Conservation (phyloP, 92 coral and sea anemone genomes). For the Bergia sp. region DNA sequence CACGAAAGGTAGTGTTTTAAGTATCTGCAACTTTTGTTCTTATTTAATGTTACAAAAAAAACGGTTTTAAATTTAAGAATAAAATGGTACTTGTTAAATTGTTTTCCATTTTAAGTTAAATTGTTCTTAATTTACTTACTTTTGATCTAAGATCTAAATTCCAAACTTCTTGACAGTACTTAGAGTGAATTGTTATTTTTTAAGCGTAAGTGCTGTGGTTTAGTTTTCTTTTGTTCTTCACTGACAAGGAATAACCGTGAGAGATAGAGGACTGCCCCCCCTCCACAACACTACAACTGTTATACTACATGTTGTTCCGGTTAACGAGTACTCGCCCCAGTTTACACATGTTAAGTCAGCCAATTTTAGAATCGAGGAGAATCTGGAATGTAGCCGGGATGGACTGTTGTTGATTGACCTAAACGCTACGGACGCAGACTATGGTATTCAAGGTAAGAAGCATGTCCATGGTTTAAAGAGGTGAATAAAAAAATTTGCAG, state of each 20-base stretch:
- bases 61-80: too few species aligned
- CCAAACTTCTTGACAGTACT: background rate
- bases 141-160: too few species aligned
- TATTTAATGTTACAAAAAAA: background rate
- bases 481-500: too few species aligned
- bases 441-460: conserved; percentile 71
- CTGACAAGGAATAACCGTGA: conserved; percentile 64
- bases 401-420: conserved; percentile 63
- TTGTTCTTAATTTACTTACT: background rate
- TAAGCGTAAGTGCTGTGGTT: too few species aligned
- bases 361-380: conserved; percentile 54
- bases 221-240: background rate
- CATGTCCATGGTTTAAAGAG: too few species aligned
- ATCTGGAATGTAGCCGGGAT: conserved; percentile 20
- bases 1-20: background rate
- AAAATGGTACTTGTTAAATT: background rate
- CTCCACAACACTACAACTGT: conserved; percentile 59
- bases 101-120: too few species aligned
- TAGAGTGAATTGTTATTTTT: background rate
- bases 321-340: conserved; percentile 81
- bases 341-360: conserved; percentile 55
- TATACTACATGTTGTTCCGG: conserved; percentile 59
- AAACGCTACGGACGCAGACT: conserved; percentile 76
- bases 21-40: background rate
- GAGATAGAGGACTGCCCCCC: conserved; percentile 71